phyloP scores from a whole-genome alignment of 2,113 vertebrate species.

The Ageneiosus marmoratus region DNA sequence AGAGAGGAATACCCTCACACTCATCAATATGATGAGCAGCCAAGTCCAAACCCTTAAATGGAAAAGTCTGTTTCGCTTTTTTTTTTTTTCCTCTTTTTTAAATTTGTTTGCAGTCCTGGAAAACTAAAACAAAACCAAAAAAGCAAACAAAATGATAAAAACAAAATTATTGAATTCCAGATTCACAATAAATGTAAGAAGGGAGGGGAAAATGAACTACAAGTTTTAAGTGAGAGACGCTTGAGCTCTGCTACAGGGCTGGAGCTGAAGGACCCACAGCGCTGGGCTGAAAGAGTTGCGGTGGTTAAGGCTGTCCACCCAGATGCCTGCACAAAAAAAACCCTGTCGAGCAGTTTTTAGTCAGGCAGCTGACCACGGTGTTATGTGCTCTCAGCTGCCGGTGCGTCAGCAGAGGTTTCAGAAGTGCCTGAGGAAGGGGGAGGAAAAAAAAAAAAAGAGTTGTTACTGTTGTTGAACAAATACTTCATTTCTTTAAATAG shows the following conservation, averaged over 20 bases:
- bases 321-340: conserved; percentile 71
- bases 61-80: conserved; percentile 75
- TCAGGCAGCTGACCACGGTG: conserved; percentile 66
- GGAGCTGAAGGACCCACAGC: conserved; percentile 79
- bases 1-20: conserved; percentile 78
- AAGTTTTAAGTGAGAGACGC: conserved; percentile 69
- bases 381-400: conserved; percentile 91
- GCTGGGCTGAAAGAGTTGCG: conserved; percentile 75
- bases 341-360: conserved; percentile 76
- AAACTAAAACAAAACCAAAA: conserved; percentile 68
- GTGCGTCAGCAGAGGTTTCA: conserved; percentile 81
- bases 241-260: conserved; percentile 74
- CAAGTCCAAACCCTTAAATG: conserved; percentile 89
- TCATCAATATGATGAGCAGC: conserved; percentile 99
- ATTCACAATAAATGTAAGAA: conserved; percentile 75
- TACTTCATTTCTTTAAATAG: background rate
- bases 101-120: conserved; percentile 81
- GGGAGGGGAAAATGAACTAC: conserved; percentile 74
- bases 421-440: conserved; percentile 75
- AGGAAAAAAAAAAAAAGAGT: background rate
- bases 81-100: conserved; percentile 43
- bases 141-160: conserved; percentile 72
- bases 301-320: conserved; percentile 78
- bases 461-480: background rate
- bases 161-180: conserved; percentile 73